Conservation (phyloP, 2,888 invertebrate genomes). For the Dolichopus griseipennis region DNA sequence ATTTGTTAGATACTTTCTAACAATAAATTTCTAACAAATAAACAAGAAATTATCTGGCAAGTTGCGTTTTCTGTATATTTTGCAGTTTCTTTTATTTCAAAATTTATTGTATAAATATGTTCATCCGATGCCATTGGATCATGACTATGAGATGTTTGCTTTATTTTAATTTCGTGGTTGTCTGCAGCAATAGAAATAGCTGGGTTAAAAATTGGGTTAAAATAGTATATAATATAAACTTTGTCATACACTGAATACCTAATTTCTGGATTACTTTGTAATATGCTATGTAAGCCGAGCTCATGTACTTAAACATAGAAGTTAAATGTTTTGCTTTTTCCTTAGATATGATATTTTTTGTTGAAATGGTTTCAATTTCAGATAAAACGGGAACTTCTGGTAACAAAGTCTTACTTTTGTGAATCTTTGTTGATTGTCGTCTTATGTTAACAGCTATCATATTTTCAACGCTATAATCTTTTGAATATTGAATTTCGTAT, state of each 20-base stretch:
- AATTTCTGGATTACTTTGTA: slow-evolving; percentile 11
- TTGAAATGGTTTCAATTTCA: slow-evolving; percentile 7
- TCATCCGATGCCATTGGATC: too few relatives aligned
- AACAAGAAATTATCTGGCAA: too few relatives aligned
- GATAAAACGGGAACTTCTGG: neutral
- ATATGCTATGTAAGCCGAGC: slow-evolving; percentile 5
- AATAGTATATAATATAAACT: neutral
- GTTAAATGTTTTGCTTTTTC: slow-evolving; percentile 10
- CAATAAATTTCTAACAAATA: too few relatives aligned
- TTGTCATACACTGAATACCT: slow-evolving; percentile 7
- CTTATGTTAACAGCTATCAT: neutral
- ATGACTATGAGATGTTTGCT: too few relatives aligned
- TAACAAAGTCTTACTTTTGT: neutral
- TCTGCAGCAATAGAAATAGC: too few relatives aligned
- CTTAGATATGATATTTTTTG: neutral
- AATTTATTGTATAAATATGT: too few relatives aligned
- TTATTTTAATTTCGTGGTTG: too few relatives aligned
- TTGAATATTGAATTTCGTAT: slow-evolving; percentile 8
- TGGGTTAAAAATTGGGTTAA: neutral
- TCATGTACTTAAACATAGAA: slow-evolving; percentile 12
- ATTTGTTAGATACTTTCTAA: too few relatives aligned
- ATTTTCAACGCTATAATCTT: slow-evolving; percentile 7
- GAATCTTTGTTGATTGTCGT: neutral
- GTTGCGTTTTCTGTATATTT: too few relatives aligned
- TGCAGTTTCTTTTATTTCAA: too few relatives aligned